These are phyloP conservation scores for Mylabris sibirica DNA, from an alignment of 2,888 invertebrate genomes.

Conservation along the genomic window DNA sequence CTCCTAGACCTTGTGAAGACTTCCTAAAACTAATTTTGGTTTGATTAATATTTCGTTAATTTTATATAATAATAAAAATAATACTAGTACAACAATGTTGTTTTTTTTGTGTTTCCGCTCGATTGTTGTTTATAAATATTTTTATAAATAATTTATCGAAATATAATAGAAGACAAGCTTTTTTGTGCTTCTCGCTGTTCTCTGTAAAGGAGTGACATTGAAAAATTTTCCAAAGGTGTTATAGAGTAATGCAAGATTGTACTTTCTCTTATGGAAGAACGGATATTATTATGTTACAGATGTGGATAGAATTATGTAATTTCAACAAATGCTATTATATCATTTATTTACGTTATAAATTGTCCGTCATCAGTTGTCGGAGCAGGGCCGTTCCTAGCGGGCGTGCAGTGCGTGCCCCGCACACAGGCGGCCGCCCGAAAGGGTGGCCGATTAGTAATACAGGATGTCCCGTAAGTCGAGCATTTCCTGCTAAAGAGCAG, in stretches of 20 bases:
- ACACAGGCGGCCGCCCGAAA: too few relatives aligned
- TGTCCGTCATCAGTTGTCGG: too few relatives aligned
- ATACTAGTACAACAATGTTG: neutral
- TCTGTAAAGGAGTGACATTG: neutral
- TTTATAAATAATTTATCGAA: neutral
- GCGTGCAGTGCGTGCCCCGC: too few relatives aligned
- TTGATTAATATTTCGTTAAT: neutral
- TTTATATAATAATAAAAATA: neutral
- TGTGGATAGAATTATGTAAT: slow-evolving; percentile 19
- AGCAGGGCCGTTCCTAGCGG: too few relatives aligned
- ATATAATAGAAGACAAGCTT: neutral
- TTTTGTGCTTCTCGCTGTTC: neutral
- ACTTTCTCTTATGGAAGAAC: slow-evolving; percentile 26
- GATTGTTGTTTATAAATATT: neutral
- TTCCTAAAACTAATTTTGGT: neutral
- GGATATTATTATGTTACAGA: slow-evolving; percentile 25
- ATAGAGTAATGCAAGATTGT: slow-evolving; percentile 8
- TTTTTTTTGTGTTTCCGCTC: neutral
- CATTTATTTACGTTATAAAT: neutral
- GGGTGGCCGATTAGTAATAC: too few relatives aligned
- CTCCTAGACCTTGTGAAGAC: slow-evolving; percentile 5
- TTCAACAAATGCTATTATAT: slow-evolving; percentile 13
- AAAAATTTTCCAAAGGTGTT: slow-evolving; percentile 11
- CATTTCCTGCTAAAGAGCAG: too few relatives aligned
- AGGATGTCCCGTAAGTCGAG: too few relatives aligned